Evolutionary conservation across 2,888 invertebrate genomes (phyloP).

Genomic region (Volucella bombylans): DNA sequence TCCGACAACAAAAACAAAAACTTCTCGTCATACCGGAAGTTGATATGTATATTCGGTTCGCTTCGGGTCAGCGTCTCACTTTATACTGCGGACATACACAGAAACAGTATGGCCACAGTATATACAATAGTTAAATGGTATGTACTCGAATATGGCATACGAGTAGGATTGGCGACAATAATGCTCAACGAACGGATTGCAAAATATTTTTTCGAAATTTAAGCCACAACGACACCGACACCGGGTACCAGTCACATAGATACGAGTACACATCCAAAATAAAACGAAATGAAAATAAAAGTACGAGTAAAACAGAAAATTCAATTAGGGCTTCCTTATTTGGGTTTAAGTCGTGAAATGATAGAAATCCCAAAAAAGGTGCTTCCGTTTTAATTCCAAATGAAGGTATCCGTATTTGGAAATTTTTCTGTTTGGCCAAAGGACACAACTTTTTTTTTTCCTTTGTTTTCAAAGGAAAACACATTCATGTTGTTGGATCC

Average conservation of each 20-base stretch:
- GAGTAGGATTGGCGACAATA: not conserved
- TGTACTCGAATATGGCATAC: not conserved
- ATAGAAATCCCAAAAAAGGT: constrained; percentile 26
- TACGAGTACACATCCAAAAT: constrained; percentile 1
- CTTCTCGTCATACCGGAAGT: not conserved
- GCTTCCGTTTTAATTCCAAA: constrained; percentile 17
- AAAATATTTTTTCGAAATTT: constrained; percentile 11
- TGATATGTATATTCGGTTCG: constrained; percentile 12
- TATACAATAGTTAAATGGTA: not conserved
- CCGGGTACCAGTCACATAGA: not conserved
- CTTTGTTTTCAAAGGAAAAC: not conserved
- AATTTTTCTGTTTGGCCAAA: constrained; percentile 35
- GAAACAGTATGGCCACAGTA: constrained; percentile 2
- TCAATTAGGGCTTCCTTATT: constrained; percentile 52
- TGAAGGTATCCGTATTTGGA: constrained; percentile 24
- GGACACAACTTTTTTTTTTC: constrained; percentile 15
- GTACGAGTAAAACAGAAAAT: constrained; percentile 25
- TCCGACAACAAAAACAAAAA: not conserved
- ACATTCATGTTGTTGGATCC: not conserved
- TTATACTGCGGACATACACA: constrained; percentile 28
- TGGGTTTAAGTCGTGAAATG: constrained; percentile 48
- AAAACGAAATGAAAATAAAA: no score
- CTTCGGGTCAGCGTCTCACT: not conserved
- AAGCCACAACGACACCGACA: not conserved
- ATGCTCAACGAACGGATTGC: not conserved